Evolutionary conservation across 2,888 invertebrate genomes (phyloP).

Genomic region (Lepetodrilus schrolli): DNA sequence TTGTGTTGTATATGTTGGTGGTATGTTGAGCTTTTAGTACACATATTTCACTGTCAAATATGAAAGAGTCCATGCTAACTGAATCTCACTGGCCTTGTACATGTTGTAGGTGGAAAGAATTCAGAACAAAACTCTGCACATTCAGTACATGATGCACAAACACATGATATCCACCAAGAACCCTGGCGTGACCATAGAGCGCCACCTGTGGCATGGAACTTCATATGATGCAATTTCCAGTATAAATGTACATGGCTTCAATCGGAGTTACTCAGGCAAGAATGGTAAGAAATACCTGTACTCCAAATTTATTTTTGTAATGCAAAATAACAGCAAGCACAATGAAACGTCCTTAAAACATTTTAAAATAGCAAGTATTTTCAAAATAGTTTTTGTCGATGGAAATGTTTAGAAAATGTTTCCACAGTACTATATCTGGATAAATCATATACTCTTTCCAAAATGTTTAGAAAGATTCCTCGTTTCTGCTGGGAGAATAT

Average conservation of each 20-base stretch:
- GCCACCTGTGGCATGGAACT: constrained; percentile 57
- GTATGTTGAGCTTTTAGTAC: no score
- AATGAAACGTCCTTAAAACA: no score
- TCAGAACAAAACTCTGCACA: constrained; percentile 52
- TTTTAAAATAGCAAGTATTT: not conserved
- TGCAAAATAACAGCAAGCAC: constrained; percentile 30
- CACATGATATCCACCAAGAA: constrained; percentile 36
- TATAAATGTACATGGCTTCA: constrained; percentile 53
- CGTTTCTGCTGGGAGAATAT: no score
- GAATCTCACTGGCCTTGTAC: not conserved
- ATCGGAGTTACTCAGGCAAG: constrained; percentile 50
- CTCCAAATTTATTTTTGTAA: not conserved
- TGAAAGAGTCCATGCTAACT: no score
- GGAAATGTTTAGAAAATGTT: constrained; percentile 13
- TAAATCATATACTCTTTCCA: no score
- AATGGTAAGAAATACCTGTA: constrained; percentile 41
- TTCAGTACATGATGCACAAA: constrained; percentile 48
- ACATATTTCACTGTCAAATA: no score
- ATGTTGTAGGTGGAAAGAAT: constrained; percentile 51
- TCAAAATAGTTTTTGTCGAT: not conserved
- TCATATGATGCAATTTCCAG: constrained; percentile 34
- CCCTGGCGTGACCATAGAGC: constrained; percentile 38
- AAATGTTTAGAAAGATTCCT: no score
- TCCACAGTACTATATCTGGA: no score
- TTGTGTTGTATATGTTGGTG: no score